Evolutionary conservation across 1,140 invertebrate genomes (phyloP).

Genomic region (Drosophila fuyamai): DNA sequence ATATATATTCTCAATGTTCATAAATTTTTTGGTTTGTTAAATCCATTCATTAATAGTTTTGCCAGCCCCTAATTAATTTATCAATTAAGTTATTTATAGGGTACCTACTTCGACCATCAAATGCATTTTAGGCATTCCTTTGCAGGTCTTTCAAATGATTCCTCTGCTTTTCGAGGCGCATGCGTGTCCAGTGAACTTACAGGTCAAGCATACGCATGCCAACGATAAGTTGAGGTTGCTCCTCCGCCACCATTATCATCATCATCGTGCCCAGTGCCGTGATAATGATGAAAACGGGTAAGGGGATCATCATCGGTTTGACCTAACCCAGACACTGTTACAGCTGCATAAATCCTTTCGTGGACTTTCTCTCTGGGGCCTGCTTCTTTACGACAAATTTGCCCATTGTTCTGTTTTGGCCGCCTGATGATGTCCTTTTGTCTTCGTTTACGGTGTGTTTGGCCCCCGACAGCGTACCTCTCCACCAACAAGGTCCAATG

Average conservation of each 20-base stretch:
- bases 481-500: conserved; percentile 13
- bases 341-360: conserved; percentile 68
- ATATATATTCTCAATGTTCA: too few relatives aligned
- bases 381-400: conserved; percentile 76
- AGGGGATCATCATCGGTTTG: conserved; percentile 29
- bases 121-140: not conserved
- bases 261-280: conserved; percentile 5
- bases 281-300: conserved; percentile 6
- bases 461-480: conserved; percentile 56
- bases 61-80: too few relatives aligned
- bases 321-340: conserved; percentile 56
- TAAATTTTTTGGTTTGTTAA: too few relatives aligned
- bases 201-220: conserved; percentile 79
- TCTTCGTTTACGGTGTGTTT: conserved; percentile 55
- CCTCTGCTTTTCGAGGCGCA: conserved; percentile 41
- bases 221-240: conserved; percentile 48
- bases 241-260: conserved; percentile 26
- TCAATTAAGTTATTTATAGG: not conserved
- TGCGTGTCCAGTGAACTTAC: conserved; percentile 80
- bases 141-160: conserved; percentile 14
- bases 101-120: conserved; percentile 1
- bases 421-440: conserved; percentile 77
- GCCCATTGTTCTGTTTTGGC: conserved; percentile 66
- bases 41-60: too few relatives aligned
- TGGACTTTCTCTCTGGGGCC: conserved; percentile 66